phyloP scores from a whole-genome alignment of 2,113 vertebrate species.

The Engraulis encrasicolus region DNA sequence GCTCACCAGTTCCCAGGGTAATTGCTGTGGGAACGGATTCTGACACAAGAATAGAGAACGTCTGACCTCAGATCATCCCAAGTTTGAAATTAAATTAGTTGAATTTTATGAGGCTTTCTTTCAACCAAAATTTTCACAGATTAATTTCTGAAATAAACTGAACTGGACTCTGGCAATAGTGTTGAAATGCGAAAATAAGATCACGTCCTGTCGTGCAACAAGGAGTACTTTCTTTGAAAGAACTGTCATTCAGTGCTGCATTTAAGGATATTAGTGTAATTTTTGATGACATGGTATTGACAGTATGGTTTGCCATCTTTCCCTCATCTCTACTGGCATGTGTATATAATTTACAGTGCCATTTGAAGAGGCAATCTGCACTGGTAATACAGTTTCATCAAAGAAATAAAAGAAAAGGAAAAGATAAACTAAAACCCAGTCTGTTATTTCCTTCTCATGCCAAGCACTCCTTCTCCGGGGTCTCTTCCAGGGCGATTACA shows the following conservation, averaged over 20 bases:
- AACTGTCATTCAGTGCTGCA: background rate
- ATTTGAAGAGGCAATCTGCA: no score
- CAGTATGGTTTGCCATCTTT: background rate
- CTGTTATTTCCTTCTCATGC: background rate
- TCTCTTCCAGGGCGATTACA: slow-evolving; percentile 75
- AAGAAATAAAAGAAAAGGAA: no score
- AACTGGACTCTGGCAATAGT: background rate
- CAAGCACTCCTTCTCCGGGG: slow-evolving; percentile 67
- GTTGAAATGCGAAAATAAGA: background rate
- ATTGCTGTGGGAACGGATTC: no score
- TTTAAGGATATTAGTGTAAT: background rate
- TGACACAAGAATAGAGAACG: background rate
- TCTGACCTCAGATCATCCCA: background rate
- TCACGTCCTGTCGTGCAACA: background rate
- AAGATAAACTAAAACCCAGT: no score
- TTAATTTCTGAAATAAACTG: background rate
- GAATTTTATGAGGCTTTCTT: no score
- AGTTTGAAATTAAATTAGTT: no score
- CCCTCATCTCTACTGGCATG: background rate
- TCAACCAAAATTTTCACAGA: background rate
- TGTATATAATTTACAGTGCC: background rate
- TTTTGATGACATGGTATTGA: background rate
- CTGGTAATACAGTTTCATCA: no score
- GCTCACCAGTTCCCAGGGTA: no score
- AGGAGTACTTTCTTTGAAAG: background rate